Conservation (phyloP, 2,797 vertebrate species). For the Labroides dimidiatus region DNA sequence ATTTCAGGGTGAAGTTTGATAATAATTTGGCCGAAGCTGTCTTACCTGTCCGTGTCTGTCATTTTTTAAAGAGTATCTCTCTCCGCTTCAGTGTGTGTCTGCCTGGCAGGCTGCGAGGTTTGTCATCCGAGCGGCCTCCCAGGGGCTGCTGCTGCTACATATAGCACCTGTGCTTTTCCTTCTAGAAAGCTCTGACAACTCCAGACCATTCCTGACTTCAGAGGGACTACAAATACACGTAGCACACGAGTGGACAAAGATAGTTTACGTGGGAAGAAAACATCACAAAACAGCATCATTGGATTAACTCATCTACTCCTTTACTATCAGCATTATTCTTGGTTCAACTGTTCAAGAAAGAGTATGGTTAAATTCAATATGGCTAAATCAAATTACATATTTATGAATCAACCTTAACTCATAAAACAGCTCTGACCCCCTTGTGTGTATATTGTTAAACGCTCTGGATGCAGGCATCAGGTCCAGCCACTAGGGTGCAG, state of each 20-base stretch:
- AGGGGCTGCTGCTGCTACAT: constrained; percentile 32
- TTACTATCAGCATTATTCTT: too few species aligned
- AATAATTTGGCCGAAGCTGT: not conserved
- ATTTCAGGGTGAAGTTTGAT: accelerated
- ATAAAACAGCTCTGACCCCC: too few species aligned
- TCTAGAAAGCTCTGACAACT: constrained; percentile 63
- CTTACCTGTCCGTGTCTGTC: constrained; percentile 65
- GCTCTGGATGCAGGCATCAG: not conserved
- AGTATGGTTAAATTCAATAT: too few species aligned
- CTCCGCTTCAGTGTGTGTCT: constrained; percentile 5
- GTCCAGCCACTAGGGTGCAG: constrained; percentile 54
- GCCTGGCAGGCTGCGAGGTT: constrained; percentile 10
- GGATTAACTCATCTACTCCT: too few species aligned
- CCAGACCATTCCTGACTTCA: constrained; percentile 41
- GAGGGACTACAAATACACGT: not conserved
- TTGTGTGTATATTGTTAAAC: not conserved
- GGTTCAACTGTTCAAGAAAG: too few species aligned
- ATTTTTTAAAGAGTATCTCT: constrained; percentile 35
- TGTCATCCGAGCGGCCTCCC: constrained; percentile 32
- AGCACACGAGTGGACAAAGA: not conserved
- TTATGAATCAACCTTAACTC: too few species aligned
- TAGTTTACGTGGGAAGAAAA: not conserved
- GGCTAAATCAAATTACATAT: too few species aligned
- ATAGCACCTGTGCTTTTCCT: constrained; percentile 65
- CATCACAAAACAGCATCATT: not conserved